Evolutionary conservation across 2,797 vertebrate species (phyloP), one percentile per base, ranked within the genome.

Genomic region (Tangara arthus): DNA sequence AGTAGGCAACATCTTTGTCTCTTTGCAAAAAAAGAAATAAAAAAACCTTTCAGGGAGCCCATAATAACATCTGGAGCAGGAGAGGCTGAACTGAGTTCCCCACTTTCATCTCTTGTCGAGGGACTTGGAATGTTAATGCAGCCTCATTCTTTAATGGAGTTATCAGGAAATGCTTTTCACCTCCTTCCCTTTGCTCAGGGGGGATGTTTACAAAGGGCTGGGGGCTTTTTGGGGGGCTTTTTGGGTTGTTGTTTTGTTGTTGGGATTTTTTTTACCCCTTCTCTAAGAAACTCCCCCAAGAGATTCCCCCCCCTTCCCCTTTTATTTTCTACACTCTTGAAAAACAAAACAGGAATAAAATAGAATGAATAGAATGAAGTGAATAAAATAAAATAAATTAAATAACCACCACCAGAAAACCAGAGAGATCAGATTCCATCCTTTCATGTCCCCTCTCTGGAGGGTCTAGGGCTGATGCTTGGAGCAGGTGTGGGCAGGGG

Each of bases 11-110:
- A 91, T 78, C 96, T 96, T 99, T 99, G 98, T 99, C 91, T 96
- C 92, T 93, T 44, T 20, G 90, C 97, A 96, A 98, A 97, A 97
- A 96, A 98, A 98, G 97, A 97, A 96, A 94, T 57, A 89, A 95
- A 91, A 91, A 92, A 88, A 88, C 95, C 97, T 97, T 97, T 96
- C 97, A 98, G 95, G 96, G 96, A 96, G 89, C 70, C 97, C 97
- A 98, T 98, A 98, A 98, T 98, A 98, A 97, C 98, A 98, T 98
- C 97, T 98, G 98, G 98, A 98, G 97, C 97, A 95, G 95, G 97
- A 87, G 94, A 92, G 96, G 92, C 88, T 96, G 91, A 94, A 92
- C 96, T 96, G 69, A 97, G 96, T 94, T 90, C 94, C 64, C 91
- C 92, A 97, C 97, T 97, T 97, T 97, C 97, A 97, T 96, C 96